Evolutionary conservation across 2,113 vertebrate genomes (phyloP), one percentile per base, ranked within the genome.

Genomic region (Tetrax tetrax): DNA sequence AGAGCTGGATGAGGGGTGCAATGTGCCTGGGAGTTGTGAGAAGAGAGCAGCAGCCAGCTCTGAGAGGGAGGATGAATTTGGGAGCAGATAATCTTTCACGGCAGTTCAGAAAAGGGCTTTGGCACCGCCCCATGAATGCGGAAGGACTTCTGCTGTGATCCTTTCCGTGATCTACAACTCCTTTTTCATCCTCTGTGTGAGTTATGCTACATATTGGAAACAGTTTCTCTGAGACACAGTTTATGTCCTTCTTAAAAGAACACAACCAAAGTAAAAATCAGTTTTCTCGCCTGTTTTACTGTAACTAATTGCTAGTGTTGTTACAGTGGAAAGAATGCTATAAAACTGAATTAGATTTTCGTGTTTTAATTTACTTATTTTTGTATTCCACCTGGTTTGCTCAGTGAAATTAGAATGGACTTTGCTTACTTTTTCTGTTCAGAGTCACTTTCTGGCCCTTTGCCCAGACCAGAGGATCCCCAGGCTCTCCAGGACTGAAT

Each of bases 361-460:
- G 48, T 68, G 68, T 21, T 82, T 86, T 93, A 87, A 87, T 75
- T 59, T 65, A 64, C 28, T 92, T 64, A 5, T 47, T 79, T 89
- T 78, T 80, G 10, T 64, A 29, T 82, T 96, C 94, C 65, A 93
- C 90, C 93, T 96, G 90, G 68, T 83, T 82, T 79, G 60, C 25
- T 95, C 66, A 80, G 65, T 91, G 83, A 82, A 76, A 83, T 79
- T 33, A 54, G 69, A 84, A 75, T 47, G 77, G 89, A 91, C 80
- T 94, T 92, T 72, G 61, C 83, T 91, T 93, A 54, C 57, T 94
- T 93, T 87, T 95, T 85, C 89, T 93, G 33, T 31, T 87, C 69
- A 82, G 88, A 77, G 41, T 89, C 57, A 72, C 47, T 85, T 85
- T 61, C 70, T 96, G 96, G 95, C 91, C n/a, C 23, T 89, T 61